Evolutionary conservation across 1,140 invertebrate genomes (phyloP), one percentile per base, ranked within the genome.

Genomic region (Zaprionus taronus): DNA sequence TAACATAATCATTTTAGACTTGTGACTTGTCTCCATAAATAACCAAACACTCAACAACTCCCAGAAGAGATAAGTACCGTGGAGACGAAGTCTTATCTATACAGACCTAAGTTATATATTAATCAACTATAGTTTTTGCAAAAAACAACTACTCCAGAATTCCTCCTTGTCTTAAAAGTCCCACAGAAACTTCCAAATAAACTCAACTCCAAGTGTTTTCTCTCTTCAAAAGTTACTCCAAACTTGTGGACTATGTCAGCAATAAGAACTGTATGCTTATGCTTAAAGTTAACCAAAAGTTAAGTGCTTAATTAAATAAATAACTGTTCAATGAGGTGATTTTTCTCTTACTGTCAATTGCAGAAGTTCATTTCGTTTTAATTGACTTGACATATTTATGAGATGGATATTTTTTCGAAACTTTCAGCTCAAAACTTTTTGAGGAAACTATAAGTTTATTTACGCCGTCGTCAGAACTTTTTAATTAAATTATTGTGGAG

Each of bases 401-500:
- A 51, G 47, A 24, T 24, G 47, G 20, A 51, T 51, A 51, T 51
- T 51, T 51, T 24, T 2, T 24, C 1, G 11, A 51, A 51, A 51
- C 20, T 24, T 51, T 51, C 47, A 51, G 7, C 12, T 14, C 2
- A 5, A 24, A 51, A 51, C 11, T 51, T 51, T 51, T 20, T 5
- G 20, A 22, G 47, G 47, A 51, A 51, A 51, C 47, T 51, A 24
- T 24, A 51, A 51, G 47, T 51, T 51, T 22, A 51, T 22, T 51
- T 22, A 3, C 9, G 47, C 47, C 11, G 20, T 51, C 47, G 20
- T 51, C 2, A 64, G 6, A 64, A 64, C 12, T 64, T 53, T 64
- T 51, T 53, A 64, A 53, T 64, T 53, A 64, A 36, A 36, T 64
- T 49, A 53, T 36, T 53, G 47, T 51, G 20, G 47, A 24, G 47